Evolutionary conservation across 2,113 vertebrate species (phyloP), one percentile per base, ranked within the genome.

Genomic region (Xenopus tropicalis): DNA sequence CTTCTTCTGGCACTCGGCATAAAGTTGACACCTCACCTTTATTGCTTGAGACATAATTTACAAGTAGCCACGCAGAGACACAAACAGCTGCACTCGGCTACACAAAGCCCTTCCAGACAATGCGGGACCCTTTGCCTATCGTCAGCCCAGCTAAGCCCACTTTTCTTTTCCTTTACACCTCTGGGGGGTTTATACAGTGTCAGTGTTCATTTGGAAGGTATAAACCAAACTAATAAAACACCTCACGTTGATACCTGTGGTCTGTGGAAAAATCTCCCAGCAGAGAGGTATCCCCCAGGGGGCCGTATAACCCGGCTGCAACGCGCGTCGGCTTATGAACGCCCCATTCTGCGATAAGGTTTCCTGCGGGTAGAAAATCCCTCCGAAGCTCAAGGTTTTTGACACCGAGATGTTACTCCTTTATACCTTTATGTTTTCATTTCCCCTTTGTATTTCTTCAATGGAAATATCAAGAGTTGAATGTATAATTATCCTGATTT

Each of bases 151-250:
- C 56, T 74, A 74, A 74, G 65, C 56, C 72, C 12, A 19, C 12
- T 22, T 74, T 61, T 48, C 22, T 66, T 74, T 51, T 61, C 59
- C n/a, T 67, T 21, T 20, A 52, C 65, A 37, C 22, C 9, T 16
- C 20, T 23, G 52, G 65, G 57, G 20, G 66, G 23, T 56, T 61
- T 68, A 74, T 54, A 14, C 56, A 48, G 65, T 61, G 64, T 48
- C 72, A 74, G 25, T 62, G 59, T 59, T 68, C 72, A 68, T 74
- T 74, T 68, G 61, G 65, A 74, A 68, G 43, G 72, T 37, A 74
- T 61, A 64, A 74, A 61, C 23, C 19, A 68, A 59, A 74, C 63
- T 74, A 74, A 74, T 67, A 74, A 74, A 74, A 74, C 72, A 74
- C 72, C 63, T 74, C 43, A 23, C n/a, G 7, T 56, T 29, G 29